Percentiles rank a stretch among this genome's conserved stretches.
These are phyloP conservation scores for Silurus lanzhouensis DNA, from an alignment of 2,797 vertebrate genomes.

Conservation along the genomic window DNA sequence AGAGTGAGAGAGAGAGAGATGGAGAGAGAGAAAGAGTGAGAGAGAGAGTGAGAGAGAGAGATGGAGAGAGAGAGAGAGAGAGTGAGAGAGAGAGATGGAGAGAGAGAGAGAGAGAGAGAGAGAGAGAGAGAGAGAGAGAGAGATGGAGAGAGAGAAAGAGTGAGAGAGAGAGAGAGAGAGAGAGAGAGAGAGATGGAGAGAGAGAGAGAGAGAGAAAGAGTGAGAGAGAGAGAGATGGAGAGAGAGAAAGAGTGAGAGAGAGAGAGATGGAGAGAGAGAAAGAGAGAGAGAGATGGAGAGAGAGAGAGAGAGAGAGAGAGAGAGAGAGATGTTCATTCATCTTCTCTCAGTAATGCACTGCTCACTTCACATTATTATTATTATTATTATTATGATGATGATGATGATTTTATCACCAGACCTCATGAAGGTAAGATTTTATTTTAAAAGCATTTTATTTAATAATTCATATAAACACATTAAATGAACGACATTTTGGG, in stretches of 20 bases:
- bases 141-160: too few relatives aligned
- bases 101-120: not conserved
- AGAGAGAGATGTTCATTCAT: constrained; percentile 2
- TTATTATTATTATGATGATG: too few relatives aligned
- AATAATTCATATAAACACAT: constrained; percentile 59
- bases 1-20: constrained; percentile 12
- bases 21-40: not conserved
- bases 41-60: too few relatives aligned
- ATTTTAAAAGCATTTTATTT: constrained; percentile 68
- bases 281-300: not conserved
- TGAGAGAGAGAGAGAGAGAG: not conserved
- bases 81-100: too few relatives aligned
- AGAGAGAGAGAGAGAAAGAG: too few relatives aligned
- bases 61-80: not conserved
- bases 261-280: not conserved
- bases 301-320: constrained; percentile 1
- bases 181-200: too few relatives aligned
- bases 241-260: too few relatives aligned
- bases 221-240: too few relatives aligned
- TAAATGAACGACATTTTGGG: constrained; percentile 47
- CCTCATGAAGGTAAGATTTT: constrained; percentile 37
- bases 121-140: too few relatives aligned
- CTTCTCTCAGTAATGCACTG: not conserved
- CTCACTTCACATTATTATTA: not conserved
- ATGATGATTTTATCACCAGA: not conserved